Percentiles rank a stretch among this genome's conserved stretches.
phyloP scores from a whole-genome alignment of 35 echinoderm and acorn worm species.

The Hemicentrotus pulcherrimus region DNA sequence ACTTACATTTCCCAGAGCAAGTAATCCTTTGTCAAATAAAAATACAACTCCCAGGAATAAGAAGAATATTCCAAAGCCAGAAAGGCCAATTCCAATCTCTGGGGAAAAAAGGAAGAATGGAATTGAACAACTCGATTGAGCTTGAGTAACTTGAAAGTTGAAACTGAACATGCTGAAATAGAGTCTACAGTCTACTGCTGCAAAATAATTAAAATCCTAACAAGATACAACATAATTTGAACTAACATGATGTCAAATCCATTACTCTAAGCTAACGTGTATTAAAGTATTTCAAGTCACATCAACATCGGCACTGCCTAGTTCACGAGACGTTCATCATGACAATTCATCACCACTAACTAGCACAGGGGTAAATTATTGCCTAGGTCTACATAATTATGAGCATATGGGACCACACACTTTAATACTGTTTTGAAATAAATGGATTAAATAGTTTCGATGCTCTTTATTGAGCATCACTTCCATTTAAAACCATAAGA shows the following conservation, averaged over 20 bases:
- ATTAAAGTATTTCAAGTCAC: too few species aligned
- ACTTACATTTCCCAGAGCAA: constrained; percentile 99
- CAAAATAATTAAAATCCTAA: too few species aligned
- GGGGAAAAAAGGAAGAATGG: constrained; percentile 44
- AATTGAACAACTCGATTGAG: neutral
- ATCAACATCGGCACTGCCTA: too few species aligned
- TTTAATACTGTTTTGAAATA: neutral
- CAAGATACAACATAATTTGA: too few species aligned
- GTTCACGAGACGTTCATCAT: too few species aligned
- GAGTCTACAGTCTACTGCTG: too few species aligned
- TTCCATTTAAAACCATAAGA: neutral
- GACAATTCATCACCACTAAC: too few species aligned
- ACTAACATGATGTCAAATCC: too few species aligned
- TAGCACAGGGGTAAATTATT: too few species aligned
- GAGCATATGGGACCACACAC: neutral
- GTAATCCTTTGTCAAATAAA: constrained; percentile 94
- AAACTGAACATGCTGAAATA: too few species aligned
- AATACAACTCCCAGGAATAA: constrained; percentile 95
- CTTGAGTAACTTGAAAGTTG: too few species aligned
- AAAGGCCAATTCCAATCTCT: constrained; percentile 93
- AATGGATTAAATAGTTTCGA: neutral
- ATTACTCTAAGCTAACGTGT: too few species aligned
- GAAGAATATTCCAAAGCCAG: constrained; percentile 93
- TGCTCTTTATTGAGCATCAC: neutral
- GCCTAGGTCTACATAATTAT: neutral